A percentile compares a stretch with the other conserved stretches of the same genome.
Conservation (phyloP, 1,140 invertebrate species). For the Papilio machaon region DNA sequence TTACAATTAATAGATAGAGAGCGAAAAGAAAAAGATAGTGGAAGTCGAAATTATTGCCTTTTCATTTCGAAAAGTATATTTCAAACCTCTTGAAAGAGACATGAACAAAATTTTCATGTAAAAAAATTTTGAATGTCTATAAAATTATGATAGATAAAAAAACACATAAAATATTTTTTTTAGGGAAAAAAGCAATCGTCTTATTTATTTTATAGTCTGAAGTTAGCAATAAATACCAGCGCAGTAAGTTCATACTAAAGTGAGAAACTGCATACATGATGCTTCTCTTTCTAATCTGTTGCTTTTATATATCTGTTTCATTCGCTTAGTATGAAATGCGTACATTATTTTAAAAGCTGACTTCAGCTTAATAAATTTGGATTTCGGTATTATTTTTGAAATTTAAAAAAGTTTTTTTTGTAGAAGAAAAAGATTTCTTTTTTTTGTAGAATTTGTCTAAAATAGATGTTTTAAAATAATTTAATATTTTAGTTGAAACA, state of each 20-base stretch:
- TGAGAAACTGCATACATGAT: neutral
- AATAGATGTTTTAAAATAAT: neutral
- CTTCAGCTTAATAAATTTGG: neutral
- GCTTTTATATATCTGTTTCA: neutral
- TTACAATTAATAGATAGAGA: slow-evolving; percentile 45
- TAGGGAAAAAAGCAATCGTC: neutral
- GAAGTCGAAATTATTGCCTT: slow-evolving; percentile 65
- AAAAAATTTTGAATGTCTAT: slow-evolving; percentile 73
- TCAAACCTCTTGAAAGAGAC: slow-evolving; percentile 56
- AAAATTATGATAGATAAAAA: neutral
- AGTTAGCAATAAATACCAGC: slow-evolving; percentile 2
- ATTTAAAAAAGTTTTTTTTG: neutral
- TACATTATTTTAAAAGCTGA: neutral
- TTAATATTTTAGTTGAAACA: neutral
- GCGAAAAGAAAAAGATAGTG: slow-evolving; percentile 41
- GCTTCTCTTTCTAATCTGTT: neutral
- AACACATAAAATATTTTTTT: neutral
- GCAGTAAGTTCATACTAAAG: neutral
- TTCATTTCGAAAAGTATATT: slow-evolving; percentile 71
- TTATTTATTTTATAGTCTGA: neutral
- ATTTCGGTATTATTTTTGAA: neutral
- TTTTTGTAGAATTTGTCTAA: neutral
- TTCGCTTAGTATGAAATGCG: slow-evolving; percentile 10
- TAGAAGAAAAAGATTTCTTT: too few species aligned
- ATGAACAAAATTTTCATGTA: slow-evolving; percentile 68